Evolutionary conservation across 2,888 invertebrate species (phyloP).

Genomic region (Phyto melanocephala): DNA sequence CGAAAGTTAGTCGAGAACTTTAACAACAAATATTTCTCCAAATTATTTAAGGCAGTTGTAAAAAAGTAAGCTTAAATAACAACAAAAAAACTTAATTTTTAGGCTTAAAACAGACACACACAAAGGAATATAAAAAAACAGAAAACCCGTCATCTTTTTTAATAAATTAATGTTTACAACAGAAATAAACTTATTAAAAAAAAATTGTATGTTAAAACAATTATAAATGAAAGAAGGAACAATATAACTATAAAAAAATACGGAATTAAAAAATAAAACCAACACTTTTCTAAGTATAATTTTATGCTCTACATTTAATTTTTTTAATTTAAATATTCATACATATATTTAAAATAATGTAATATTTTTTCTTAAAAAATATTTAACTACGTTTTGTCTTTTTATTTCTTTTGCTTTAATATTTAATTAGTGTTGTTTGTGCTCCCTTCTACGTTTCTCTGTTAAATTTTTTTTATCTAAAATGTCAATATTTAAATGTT

Average conservation of each 20-base stretch:
- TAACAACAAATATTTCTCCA: conserved; percentile 18
- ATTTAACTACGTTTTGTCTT: conserved; percentile 37
- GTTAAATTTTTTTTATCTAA: conserved; percentile 7
- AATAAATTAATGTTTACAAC: conserved; percentile 33
- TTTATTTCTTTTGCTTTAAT: conserved; percentile 21
- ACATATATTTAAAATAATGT: conserved; percentile 58
- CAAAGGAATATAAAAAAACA: conserved; percentile 13
- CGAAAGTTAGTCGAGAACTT: conserved; percentile 42
- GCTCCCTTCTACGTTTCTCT: conserved; percentile 12
- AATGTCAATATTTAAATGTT: conserved; percentile 38
- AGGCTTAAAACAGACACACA: conserved; percentile 44
- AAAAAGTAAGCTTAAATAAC: conserved; percentile 29
- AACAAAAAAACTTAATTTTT: conserved; percentile 34
- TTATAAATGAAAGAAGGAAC: conserved; percentile 18
- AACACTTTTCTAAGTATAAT: conserved; percentile 61
- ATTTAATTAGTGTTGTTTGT: conserved; percentile 35
- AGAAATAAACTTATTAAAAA: conserved; percentile 30
- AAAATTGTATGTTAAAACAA: conserved; percentile 53
- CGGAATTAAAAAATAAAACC: conserved; percentile 51
- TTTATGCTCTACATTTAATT: conserved; percentile 56
- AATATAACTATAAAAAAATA: conserved; percentile 50
- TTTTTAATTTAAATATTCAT: conserved; percentile 52
- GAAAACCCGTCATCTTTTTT: conserved; percentile 40
- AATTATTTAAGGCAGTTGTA: conserved; percentile 45
- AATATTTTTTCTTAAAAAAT: conserved; percentile 41